These are phyloP conservation scores for Bombus sibiricus DNA, from an alignment of 1,140 invertebrate genomes.

Conservation along the genomic window DNA sequence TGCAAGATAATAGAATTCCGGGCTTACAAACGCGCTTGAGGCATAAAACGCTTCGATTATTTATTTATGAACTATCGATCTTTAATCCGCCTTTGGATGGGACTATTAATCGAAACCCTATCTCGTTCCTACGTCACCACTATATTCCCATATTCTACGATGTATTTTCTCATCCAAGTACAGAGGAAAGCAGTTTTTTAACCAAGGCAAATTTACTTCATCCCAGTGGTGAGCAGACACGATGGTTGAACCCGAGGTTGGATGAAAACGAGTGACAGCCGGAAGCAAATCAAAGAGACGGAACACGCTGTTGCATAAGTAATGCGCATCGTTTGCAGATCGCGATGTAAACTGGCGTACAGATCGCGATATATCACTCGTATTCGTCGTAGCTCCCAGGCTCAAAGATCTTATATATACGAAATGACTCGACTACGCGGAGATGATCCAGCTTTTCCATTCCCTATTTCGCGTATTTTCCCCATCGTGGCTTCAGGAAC, in stretches of 20 bases:
- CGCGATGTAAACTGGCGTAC: slow-evolving; percentile 44
- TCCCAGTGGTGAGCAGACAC: background rate
- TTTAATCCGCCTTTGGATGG: background rate
- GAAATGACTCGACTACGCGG: slow-evolving; percentile 39
- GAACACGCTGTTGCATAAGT: slow-evolving; percentile 41
- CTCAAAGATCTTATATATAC: slow-evolving; percentile 20
- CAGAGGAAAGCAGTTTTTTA: background rate
- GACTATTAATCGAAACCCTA: background rate
- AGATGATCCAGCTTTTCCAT: slow-evolving; percentile 30
- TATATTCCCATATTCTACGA: background rate
- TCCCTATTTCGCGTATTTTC: slow-evolving; percentile 11
- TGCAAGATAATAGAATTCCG: background rate
- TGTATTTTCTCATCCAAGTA: background rate
- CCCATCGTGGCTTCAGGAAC: background rate
- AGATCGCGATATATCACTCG: slow-evolving; percentile 34
- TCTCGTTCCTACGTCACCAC: background rate
- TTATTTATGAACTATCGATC: background rate
- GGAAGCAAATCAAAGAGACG: slow-evolving; percentile 41
- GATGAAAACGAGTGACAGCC: background rate
- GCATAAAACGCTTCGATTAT: background rate
- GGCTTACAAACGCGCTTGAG: background rate
- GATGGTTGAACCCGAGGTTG: background rate
- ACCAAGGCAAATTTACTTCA: slow-evolving; percentile 5
- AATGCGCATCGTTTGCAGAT: slow-evolving; percentile 47
- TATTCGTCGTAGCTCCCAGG: slow-evolving; percentile 8